These are phyloP conservation scores for Ormyrus labotus DNA, from an alignment of 2,888 invertebrate species.

Conservation along the genomic window DNA sequence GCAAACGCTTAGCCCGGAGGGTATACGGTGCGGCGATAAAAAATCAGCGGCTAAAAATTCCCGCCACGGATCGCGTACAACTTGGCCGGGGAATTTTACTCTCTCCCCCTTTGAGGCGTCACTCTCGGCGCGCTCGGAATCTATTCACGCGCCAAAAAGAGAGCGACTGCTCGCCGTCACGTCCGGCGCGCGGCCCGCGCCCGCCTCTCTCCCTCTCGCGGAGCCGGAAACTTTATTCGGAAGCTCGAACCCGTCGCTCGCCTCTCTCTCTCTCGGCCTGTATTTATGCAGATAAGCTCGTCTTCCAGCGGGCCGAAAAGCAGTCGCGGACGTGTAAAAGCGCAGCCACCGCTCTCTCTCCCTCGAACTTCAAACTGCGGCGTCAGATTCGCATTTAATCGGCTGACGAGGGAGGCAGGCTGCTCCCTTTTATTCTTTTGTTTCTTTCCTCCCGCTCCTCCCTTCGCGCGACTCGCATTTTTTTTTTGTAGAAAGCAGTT, in stretches of 20 bases:
- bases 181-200: not conserved
- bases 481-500: not conserved
- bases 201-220: slow-evolving; percentile 2
- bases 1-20: too few relatives aligned
- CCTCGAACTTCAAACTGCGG: slow-evolving; percentile 8
- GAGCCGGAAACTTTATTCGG: slow-evolving; percentile 50
- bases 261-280: not conserved
- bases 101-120: slow-evolving; percentile 13
- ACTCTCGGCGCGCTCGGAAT: not conserved
- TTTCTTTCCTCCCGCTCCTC: not conserved
- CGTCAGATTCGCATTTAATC: slow-evolving; percentile 40
- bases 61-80: too few relatives aligned
- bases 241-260: not conserved
- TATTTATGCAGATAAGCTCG: slow-evolving; percentile 53
- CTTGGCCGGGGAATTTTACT: too few relatives aligned
- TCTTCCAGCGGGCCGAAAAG: not conserved
- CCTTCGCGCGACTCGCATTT: slow-evolving; percentile 9
- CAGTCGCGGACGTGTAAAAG: slow-evolving; percentile 18
- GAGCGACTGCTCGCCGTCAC: not conserved
- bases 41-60: too few relatives aligned
- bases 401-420: not conserved
- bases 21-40: too few relatives aligned
- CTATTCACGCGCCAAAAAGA: not conserved
- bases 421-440: not conserved
- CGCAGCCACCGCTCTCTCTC: not conserved